Percentiles rank a stretch among this genome's conserved stretches.
Evolutionary conservation across 1,140 invertebrate species (phyloP).

Genomic region (Diachasmimorpha longicaudata): DNA sequence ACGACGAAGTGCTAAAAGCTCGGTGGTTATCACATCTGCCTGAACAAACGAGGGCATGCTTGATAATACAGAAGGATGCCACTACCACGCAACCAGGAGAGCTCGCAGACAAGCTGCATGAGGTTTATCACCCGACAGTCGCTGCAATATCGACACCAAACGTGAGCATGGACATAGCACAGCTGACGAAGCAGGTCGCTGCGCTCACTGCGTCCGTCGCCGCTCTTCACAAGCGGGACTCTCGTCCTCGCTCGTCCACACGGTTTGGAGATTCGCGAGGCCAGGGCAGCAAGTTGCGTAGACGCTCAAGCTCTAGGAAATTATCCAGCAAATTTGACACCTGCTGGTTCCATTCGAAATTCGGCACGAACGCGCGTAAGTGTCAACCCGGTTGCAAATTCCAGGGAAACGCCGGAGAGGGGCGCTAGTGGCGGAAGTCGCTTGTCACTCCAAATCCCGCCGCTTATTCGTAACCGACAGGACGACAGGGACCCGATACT

Average conservation of each 20-base stretch:
- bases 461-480: slow-evolving; percentile 35
- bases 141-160: not conserved
- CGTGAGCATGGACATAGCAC: too few relatives aligned
- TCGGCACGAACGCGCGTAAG: slow-evolving; percentile 17
- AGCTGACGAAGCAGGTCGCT: too few relatives aligned
- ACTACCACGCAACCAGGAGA: not conserved
- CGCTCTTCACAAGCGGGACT: too few relatives aligned
- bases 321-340: not conserved
- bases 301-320: slow-evolving; percentile 27
- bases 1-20: not conserved
- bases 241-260: not conserved
- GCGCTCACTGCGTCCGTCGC: too few relatives aligned
- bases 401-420: slow-evolving; percentile 26
- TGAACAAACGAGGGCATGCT: not conserved
- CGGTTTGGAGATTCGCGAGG: not conserved
- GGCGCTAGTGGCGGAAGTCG: too few relatives aligned
- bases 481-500: slow-evolving; percentile 26
- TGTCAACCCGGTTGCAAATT: slow-evolving; percentile 6
- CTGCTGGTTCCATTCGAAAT: slow-evolving; percentile 28
- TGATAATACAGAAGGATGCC: not conserved
- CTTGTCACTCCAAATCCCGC: slow-evolving; percentile 22
- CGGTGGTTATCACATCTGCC: not conserved
- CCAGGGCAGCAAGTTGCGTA: slow-evolving; percentile 24
- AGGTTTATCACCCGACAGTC: not conserved
- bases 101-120: not conserved